Evolutionary conservation across 2,113 vertebrate genomes (phyloP).

Genomic region (Dipodomys ordii): DNA sequence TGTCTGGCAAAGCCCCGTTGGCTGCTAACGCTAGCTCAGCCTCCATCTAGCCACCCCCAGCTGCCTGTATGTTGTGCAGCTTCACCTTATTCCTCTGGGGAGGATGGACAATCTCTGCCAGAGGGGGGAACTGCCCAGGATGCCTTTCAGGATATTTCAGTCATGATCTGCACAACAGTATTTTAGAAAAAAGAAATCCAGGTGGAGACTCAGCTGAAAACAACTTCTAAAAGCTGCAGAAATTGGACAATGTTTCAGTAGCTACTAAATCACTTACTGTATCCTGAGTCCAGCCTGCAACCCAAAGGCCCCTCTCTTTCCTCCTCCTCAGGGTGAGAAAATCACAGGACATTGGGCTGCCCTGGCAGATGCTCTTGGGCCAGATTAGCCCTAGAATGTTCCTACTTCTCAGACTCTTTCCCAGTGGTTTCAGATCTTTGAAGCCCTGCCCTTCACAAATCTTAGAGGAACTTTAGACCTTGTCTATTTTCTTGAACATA

Average conservation of each 20-base stretch:
- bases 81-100: neutral
- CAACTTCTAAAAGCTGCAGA: conserved; percentile 33
- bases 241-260: conserved; percentile 60
- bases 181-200: conserved; percentile 62
- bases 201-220: conserved; percentile 24
- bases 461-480: neutral
- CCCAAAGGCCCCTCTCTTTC: fast-evolving
- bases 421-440: too few relatives aligned
- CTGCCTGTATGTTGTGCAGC: neutral
- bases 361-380: neutral
- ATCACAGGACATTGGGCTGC: too few relatives aligned
- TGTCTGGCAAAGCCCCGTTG: neutral
- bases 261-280: neutral
- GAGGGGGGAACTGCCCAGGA: neutral
- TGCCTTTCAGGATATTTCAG: neutral
- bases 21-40: neutral
- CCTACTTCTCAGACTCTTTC: neutral
- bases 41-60: neutral
- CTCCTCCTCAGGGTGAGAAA: neutral
- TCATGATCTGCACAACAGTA: conserved; percentile 6
- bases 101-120: neutral
- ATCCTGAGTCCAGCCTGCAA: neutral
- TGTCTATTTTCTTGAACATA: neutral
- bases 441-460: neutral
- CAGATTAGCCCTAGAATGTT: neutral